A percentile compares a stretch with the other conserved stretches of the same genome.
These are phyloP conservation scores for Menidia beryllina DNA, from an alignment of 2,113 vertebrate species.

Conservation along the genomic window DNA sequence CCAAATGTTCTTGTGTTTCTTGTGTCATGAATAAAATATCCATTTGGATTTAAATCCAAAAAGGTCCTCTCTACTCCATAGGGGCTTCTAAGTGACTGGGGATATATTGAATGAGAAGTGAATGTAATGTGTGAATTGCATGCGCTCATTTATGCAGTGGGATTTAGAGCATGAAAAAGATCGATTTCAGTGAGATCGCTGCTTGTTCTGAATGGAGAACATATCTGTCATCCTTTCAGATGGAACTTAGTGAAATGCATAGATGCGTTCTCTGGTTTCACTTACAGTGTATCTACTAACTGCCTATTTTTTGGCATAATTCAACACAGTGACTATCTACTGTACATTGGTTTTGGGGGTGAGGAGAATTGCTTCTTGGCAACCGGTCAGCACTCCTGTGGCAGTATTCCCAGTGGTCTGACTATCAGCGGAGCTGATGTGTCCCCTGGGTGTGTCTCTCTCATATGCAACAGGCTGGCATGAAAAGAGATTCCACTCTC, in stretches of 20 bases:
- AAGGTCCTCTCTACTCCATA: neutral
- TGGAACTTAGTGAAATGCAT: neutral
- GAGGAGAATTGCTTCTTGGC: conserved; percentile 15
- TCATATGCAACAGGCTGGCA: conserved; percentile 62
- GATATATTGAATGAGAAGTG: neutral
- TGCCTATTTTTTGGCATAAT: conserved; percentile 3
- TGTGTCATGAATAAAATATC: conserved; percentile 24
- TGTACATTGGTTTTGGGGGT: conserved; percentile 36
- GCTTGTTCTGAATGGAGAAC: neutral
- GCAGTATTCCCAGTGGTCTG: conserved; percentile 48
- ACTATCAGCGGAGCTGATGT: conserved; percentile 54
- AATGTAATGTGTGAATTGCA: neutral
- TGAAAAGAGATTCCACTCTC: conserved; percentile 54
- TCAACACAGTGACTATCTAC: conserved; percentile 35
- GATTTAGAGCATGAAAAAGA: neutral
- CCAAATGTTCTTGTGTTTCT: neutral
- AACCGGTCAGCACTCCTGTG: conserved; percentile 28
- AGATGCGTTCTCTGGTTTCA: neutral
- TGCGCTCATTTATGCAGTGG: neutral
- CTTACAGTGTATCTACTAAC: neutral
- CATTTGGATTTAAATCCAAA: conserved; percentile 1
- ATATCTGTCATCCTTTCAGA: neutral
- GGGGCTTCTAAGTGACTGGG: neutral
- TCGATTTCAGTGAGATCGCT: neutral
- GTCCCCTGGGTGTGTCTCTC: conserved; percentile 49